These are phyloP conservation scores for Neodontobutis hainanensis DNA, from an alignment of 2,113 vertebrate genomes.

Conservation along the genomic window DNA sequence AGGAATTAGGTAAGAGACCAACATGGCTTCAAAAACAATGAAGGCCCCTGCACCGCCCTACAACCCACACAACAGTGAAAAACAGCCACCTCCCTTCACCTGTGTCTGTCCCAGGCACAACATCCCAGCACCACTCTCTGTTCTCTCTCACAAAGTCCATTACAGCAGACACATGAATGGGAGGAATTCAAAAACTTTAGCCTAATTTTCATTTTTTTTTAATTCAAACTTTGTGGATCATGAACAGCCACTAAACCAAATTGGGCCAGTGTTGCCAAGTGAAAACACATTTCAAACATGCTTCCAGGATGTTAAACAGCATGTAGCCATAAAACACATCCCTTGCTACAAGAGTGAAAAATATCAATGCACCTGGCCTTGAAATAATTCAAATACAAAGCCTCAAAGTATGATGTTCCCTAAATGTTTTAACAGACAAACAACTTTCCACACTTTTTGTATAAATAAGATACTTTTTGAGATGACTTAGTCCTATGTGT, in stretches of 20 bases:
- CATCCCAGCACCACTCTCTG: slow-evolving; percentile 36
- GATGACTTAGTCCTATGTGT: no score
- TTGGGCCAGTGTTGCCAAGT: background rate
- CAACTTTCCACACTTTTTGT: no score
- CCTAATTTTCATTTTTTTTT: slow-evolving; percentile 22
- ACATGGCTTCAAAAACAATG: slow-evolving; percentile 53
- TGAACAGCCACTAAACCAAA: background rate
- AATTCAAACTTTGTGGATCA: slow-evolving; percentile 18
- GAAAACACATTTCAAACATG: slow-evolving; percentile 11
- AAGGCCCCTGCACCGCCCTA: background rate
- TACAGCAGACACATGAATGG: slow-evolving; percentile 51
- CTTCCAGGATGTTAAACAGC: background rate
- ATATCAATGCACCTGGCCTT: background rate
- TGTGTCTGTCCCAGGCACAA: background rate
- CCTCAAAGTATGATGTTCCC: no score
- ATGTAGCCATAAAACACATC: background rate
- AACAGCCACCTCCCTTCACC: background rate
- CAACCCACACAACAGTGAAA: background rate
- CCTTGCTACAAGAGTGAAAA: background rate
- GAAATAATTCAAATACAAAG: no score
- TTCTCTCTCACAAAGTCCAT: slow-evolving; percentile 36
- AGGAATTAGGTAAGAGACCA: slow-evolving; percentile 43
- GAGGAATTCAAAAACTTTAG: slow-evolving; percentile 49
- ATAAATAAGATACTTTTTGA: no score
- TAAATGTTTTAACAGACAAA: no score